Evolutionary conservation across 2,888 invertebrate species (phyloP), one percentile per base, ranked within the genome.

Genomic region (Iphiclides podalirius): DNA sequence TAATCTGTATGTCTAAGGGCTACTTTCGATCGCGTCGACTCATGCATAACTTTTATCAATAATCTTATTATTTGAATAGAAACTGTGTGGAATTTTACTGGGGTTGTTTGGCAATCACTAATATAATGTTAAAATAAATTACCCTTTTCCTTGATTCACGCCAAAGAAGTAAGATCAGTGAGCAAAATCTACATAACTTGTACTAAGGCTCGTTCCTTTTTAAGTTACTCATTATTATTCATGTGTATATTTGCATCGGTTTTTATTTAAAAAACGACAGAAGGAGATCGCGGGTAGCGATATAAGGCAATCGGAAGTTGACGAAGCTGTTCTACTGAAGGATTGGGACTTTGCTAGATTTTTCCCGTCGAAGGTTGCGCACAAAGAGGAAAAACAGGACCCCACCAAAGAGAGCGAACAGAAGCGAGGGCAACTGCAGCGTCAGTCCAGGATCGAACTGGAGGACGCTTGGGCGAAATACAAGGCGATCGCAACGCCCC

Each of bases 261-360:
- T 78, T 75, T 78, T 43, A 38, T 38, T 72, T 64, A 63, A 71
- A 72, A 79, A 76, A 75, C 78, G 70, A 65, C 80, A 85, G 85
- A 83, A 74, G 75, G 86, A 83, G 66, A 78, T 70, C 67, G 61
- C 66, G 53, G 85, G 80, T 65, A 75, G 56, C 53, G 73, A 79
- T 72, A 84, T 81, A 68, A 74, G 72, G 67, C 78, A 79, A 65
- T 90, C 91, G 46, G 93, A 93, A 69, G 89, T 92, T 66, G 95
- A 95, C 72, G 95, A 95, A 76, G 94, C 94, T 55, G 93, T 93
- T 46, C 90, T 96, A 57, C 90, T 96, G 63, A 94, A 94, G 81
- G 95, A 96, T 71, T 96, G 95, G 96, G 94, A 96, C 85, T 94
- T 96, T 80, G 94, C 94, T 60, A 92, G 94, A 73, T 95, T 96